A percentile compares a stretch with the other conserved stretches of the same genome.
Conservation (phyloP, 2,113 vertebrate species). For the Caretta caretta region DNA sequence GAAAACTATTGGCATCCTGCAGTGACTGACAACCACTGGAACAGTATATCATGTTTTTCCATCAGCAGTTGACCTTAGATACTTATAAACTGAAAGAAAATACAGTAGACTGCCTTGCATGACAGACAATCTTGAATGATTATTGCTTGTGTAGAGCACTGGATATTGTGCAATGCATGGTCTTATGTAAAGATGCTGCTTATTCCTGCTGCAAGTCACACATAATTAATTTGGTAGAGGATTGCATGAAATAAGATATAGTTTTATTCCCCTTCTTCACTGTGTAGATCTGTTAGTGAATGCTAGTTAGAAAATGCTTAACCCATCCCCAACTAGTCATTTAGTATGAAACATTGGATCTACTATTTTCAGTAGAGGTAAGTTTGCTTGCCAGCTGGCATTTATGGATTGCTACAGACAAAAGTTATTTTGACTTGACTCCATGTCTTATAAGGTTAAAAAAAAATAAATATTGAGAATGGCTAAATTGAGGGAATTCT, state of each 20-base stretch:
- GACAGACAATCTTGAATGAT: neutral
- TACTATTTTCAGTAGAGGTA: conserved; percentile 31
- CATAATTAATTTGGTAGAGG: neutral
- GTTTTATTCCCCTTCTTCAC: neutral
- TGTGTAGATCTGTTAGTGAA: neutral
- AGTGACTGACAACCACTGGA: neutral
- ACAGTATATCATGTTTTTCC: neutral
- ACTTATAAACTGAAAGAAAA: neutral
- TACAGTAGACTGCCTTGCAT: neutral
- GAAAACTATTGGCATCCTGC: neutral
- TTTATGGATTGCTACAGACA: conserved; percentile 21
- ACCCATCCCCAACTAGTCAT: neutral
- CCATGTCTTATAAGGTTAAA: conserved; percentile 31
- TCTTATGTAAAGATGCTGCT: neutral
- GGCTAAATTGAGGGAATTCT: conserved; percentile 35
- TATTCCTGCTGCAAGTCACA: neutral
- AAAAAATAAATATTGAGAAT: conserved; percentile 30
- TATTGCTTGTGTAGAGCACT: neutral
- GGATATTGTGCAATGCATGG: neutral
- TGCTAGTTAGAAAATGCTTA: neutral
- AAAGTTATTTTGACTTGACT: conserved; percentile 36
- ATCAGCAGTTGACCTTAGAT: neutral
- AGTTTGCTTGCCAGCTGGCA: conserved; percentile 22
- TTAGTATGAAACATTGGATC: conserved; percentile 30
- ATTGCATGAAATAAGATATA: neutral